Base-by-base conservation (phyloP, 2,113 vertebrate species). In the Chaenogobius annularis region DNA sequence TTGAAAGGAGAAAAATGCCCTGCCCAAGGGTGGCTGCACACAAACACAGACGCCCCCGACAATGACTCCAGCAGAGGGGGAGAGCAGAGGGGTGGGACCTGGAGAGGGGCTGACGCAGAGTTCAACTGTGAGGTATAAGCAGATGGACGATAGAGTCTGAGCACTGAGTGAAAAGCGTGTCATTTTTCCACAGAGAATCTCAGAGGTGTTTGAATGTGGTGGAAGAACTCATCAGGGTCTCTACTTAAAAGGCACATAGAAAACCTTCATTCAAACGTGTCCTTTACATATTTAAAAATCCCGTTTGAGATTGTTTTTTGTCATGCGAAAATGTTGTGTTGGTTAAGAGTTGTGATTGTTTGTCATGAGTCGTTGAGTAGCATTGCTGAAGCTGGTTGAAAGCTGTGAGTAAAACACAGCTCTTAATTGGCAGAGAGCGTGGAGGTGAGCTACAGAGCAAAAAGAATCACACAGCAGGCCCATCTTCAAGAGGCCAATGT, bases 1-100 rank as follows among this genome's bases (percentile, higher is more conserved):
- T 93, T 93, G 92, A 94, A 82, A 88, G 89, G 78, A 92, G 91
- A 93, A 93, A 91, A 88, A 89, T 82, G 85, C 90, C 90, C 85
- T 82, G 86, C 87, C 90, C 88, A 89, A 79, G 87, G 86, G 93
- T 85, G 82, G 88, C 31, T 89, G 85, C 85, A 85, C 82, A 75
- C 76, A 85, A 73, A 83, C 78, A 81, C 70, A 26, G 46, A 80
- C 79, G 81, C 68, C 72, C 73, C 70, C 80, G 87, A 87, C 88
- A 87, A 73, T 59, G 47, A 85, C 70, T 82, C 69, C 81, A 82
- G 81, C 74, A 79, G 65, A 44, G 78, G 70, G 23, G 68, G 81
- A 72, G 65, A 69, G 46, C 77, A 56, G 77, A 80, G 83, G 73
- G 68, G 56, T 70, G 61, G 50, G 70, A 88, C 72, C 55, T 63